These are phyloP conservation scores for Scaptomyza hsui DNA, from an alignment of 1,140 invertebrate genomes.

Conservation along the genomic window DNA sequence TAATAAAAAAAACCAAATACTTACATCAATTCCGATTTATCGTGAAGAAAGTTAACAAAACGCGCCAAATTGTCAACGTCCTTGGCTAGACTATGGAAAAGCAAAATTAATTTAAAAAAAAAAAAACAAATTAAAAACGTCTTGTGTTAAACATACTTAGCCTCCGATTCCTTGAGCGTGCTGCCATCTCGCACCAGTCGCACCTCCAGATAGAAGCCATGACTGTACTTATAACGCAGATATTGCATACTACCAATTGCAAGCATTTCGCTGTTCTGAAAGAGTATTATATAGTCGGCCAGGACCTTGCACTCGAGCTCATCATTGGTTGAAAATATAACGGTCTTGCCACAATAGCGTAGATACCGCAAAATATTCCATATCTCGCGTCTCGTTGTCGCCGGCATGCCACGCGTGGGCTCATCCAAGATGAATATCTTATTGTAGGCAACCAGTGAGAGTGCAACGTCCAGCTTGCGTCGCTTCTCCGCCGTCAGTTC, in stretches of 20 bases:
- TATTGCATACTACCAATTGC: conserved; percentile 87
- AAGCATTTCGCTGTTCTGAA: conserved; percentile 91
- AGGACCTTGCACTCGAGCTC: conserved; percentile 98
- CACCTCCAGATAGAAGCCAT: conserved; percentile 72
- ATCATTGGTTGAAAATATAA: conserved; percentile 96
- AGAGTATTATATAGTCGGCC: conserved; percentile 95
- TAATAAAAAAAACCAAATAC: conserved; percentile 12
- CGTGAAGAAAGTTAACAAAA: conserved; percentile 71
- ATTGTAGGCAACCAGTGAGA: conserved; percentile 65
- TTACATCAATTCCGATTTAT: conserved; percentile 70
- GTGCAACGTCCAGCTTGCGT: conserved; percentile 66
- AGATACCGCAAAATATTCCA: conserved; percentile 72
- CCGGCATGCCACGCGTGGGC: conserved; percentile 64
- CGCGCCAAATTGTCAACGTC: conserved; percentile 71
- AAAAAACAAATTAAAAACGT: too few species aligned
- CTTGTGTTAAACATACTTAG: conserved; percentile 52
- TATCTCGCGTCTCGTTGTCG: conserved; percentile 65
- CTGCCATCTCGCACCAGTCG: conserved; percentile 62
- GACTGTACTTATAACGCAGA: conserved; percentile 68
- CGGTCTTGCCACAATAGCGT: conserved; percentile 86
- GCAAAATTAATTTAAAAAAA: background rate
- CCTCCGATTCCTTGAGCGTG: conserved; percentile 53
- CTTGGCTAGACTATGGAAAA: conserved; percentile 53
- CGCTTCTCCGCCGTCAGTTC: conserved; percentile 53
- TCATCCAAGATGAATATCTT: conserved; percentile 71